Evolutionary conservation across 1,140 invertebrate genomes (phyloP), one percentile per base, ranked within the genome.

Genomic region (Tachypleus tridentatus): DNA sequence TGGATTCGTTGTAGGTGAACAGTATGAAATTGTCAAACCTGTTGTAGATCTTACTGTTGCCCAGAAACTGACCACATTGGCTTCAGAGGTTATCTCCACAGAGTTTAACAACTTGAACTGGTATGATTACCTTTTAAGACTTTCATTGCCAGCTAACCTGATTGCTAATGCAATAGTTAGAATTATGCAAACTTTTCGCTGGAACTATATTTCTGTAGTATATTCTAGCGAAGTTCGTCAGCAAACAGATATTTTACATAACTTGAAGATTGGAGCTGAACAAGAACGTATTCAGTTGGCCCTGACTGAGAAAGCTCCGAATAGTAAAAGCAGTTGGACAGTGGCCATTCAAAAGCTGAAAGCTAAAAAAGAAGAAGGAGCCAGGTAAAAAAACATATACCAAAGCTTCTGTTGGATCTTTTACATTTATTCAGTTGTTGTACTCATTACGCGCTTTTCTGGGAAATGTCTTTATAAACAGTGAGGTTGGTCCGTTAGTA

Each of bases 61-160:
- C 6, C 71, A 70, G n/a, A 65, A 64, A 6, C 69, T 73, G 48
- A 68, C 70, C 47, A 73, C 72, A 4, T 5, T 75, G n/a, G 72
- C 74, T 7, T 69, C 73, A 0, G 66, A 69, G 7, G 71, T 71
- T 7, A 63, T 69, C 1, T 65, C 66, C 56, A 67, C 69, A 8
- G 61, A 67, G 49, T 72, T 72, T 56, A 67, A 70, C 60, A 67
- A 73, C 59, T 65, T 61, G 9, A 65, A 62, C 47, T 69, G 70
- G 54, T 72, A 72, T 57, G 71, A 73, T 47, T 67, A 69, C 1
- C 71, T 75, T 4, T 64, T 77, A 5, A 71, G 74, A n/a, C 68
- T 74, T 3, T 71, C 71, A 3, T 63, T 73, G n/a, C 67, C 72
- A 8, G 72, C 72, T 59, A 56, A 67, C 29, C 61, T 72, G 4